These are phyloP conservation scores for Cyanoramphus novaezelandiae DNA, from an alignment of 2,113 vertebrate species.

Conservation along the genomic window DNA sequence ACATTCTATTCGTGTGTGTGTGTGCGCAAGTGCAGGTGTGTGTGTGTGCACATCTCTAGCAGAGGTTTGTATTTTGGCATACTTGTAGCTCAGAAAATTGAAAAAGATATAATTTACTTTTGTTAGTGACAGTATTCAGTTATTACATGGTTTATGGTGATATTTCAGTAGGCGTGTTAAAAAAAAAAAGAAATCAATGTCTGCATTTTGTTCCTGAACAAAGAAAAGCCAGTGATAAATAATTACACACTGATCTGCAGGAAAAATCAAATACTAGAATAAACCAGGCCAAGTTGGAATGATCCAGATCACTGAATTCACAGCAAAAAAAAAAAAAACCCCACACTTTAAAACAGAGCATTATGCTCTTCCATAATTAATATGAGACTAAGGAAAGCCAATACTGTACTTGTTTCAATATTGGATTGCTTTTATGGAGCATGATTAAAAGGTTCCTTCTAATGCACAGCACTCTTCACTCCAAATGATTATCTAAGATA, in stretches of 20 bases:
- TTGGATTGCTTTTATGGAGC: neutral
- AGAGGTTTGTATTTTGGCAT: neutral
- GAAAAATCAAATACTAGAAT: neutral
- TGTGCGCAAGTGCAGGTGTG: neutral
- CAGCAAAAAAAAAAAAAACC: neutral
- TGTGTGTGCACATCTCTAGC: neutral
- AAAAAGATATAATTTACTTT: slow-evolving; percentile 5
- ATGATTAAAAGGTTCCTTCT: neutral
- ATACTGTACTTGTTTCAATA: neutral
- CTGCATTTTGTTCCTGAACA: slow-evolving; percentile 29
- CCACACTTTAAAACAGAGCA: neutral
- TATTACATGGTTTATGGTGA: slow-evolving; percentile 49
- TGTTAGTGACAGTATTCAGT: neutral
- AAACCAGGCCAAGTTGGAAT: slow-evolving; percentile 2
- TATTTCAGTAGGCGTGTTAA: slow-evolving; percentile 50
- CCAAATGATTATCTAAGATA: neutral
- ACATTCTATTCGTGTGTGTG: neutral
- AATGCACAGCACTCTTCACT: neutral
- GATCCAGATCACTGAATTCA: neutral
- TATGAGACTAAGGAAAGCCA: neutral
- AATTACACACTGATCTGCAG: slow-evolving; percentile 32
- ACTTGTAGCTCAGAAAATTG: neutral
- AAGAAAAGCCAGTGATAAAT: slow-evolving; percentile 37
- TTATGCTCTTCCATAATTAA: neutral
- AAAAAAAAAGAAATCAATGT: slow-evolving; percentile 31